Base-by-base conservation (phyloP, 2,797 vertebrate genomes). In the Catamblyrhynchus diadema region DNA sequence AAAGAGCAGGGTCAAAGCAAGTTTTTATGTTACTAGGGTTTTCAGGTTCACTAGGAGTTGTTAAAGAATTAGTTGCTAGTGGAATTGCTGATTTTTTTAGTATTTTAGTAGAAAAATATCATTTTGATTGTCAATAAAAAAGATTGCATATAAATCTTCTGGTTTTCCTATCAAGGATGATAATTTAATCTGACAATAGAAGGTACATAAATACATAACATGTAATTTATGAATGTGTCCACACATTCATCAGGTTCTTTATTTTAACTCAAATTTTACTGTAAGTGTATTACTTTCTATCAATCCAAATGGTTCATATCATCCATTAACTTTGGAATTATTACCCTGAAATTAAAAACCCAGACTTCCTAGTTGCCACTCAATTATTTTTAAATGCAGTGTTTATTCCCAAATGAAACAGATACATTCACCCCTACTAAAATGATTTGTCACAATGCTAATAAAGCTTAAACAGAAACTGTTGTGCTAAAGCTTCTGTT, bases 311-410 rank as follows among this genome's bases (percentile, higher is more conserved):
- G 54, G 53, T 70, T 86, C 30, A 0, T 22, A 70, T 47, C 42
- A 67, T 81, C 82, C 90, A 86, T 73, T 93, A 93, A 86, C 70
- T 88, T 66, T 57, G 48, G 70, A 94, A 88, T 90, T 91, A 94
- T 53, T 64, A 75, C 14, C 51, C 60, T 77, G 70, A 92, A 94
- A 94, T 91, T 80, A 90, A 91, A 92, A 96, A 44, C 48, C 0
- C 0, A 90, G 80, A 57, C 67, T 84, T 91, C 67, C 51, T 82
- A 90, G 56, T 51, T 93, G 87, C 60, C 73, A 80, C 79, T 85
- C 64, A 48, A 81, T 74, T 94, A 88, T 81, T 94, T 96, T 77
- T 67, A 96, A 90, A 81, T 22, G 69, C 51, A 45, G 20, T 50
- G 81, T 72, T 86, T n/a, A 70, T 37, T 86, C 72, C 61, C 70